Evolutionary conservation across 1,140 invertebrate species (phyloP), one percentile per base, ranked within the genome.

Genomic region (Cydia splendana): DNA sequence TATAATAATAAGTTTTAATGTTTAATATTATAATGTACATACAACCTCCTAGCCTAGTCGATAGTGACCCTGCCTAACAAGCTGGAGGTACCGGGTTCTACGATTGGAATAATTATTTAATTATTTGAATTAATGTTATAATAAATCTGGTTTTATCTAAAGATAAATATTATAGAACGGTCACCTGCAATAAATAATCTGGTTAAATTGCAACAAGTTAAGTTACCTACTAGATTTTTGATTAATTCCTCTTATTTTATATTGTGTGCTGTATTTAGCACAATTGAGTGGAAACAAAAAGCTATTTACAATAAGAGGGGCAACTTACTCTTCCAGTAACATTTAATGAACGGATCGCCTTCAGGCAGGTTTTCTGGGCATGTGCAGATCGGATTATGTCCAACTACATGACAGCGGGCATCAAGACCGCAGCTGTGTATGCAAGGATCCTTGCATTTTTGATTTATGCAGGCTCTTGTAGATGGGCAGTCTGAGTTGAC

Each of bases 351-450:
- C 30, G 97, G 97, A 95, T 98, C 97, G n/a, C 97, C 97, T 80
- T 93, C 91, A 2, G 95, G 94, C 75, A 94, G 95, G 18, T 95
- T 94, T 48, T 95, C 94, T 74, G 96, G 95, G 88, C 97, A 98
- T 75, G 95, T 96, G 80, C 97, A 98, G 71, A 97, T 96, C 0
- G 97, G 97, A 88, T 97, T 97, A 85, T 98, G 97, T 83, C 97
- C 96, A 74, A 96, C 94, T 0, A 97, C 96, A 83, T 96, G 95
- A 79, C 97, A 98, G 48, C 95, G 93, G 42, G 97, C 96, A 82
- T 97, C 95, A 13, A 96, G 92, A 4, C 97, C 97, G 87, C 97
- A 98, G 9, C 95, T 96, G 69, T 96, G 96, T 15, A 95, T 93
- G 82, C 97, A 98, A 6, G 97, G 97, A 93, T 98, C 97, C 74